A percentile compares a stretch with the other conserved stretches of the same genome.
Evolutionary conservation across 2,888 invertebrate species (phyloP).

Genomic region (Zele albiditarsus): DNA sequence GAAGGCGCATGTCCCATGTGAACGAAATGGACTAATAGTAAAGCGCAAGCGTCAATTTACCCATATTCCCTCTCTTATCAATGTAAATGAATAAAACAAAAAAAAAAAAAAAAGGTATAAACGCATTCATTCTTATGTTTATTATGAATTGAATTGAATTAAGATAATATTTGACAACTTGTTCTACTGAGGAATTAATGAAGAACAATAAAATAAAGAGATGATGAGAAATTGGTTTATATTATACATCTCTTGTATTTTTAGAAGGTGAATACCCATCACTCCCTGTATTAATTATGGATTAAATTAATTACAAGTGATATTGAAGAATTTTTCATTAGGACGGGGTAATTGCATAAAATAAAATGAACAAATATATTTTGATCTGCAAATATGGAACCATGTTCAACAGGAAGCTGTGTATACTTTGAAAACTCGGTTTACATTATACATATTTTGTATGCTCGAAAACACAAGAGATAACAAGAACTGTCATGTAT

Average conservation of each 20-base stretch:
- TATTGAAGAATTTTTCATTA: too few relatives aligned
- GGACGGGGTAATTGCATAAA: not conserved
- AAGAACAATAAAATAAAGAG: too few relatives aligned
- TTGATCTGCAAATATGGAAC: not conserved
- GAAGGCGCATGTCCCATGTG: slow-evolving; percentile 46
- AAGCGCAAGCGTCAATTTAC: slow-evolving; percentile 66
- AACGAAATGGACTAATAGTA: slow-evolving; percentile 41
- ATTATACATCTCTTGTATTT: too few relatives aligned
- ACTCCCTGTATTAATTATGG: too few relatives aligned
- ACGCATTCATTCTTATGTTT: too few relatives aligned
- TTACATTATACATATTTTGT: not conserved
- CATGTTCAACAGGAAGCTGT: not conserved
- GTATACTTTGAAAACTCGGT: not conserved
- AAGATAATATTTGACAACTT: too few relatives aligned
- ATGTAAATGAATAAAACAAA: slow-evolving; percentile 2
- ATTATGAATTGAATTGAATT: not conserved
- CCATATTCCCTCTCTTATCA: slow-evolving; percentile 45
- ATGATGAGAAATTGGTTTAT: too few relatives aligned
- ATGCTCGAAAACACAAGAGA: not conserved
- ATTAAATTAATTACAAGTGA: too few relatives aligned
- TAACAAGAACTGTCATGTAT: slow-evolving; percentile 13
- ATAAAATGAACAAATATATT: slow-evolving; percentile 4
- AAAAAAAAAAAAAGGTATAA: not conserved
- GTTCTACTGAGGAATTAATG: too few relatives aligned
- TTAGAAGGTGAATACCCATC: too few relatives aligned